These are phyloP conservation scores for Apis laboriosa DNA, from an alignment of 1,140 invertebrate species.

Conservation along the genomic window DNA sequence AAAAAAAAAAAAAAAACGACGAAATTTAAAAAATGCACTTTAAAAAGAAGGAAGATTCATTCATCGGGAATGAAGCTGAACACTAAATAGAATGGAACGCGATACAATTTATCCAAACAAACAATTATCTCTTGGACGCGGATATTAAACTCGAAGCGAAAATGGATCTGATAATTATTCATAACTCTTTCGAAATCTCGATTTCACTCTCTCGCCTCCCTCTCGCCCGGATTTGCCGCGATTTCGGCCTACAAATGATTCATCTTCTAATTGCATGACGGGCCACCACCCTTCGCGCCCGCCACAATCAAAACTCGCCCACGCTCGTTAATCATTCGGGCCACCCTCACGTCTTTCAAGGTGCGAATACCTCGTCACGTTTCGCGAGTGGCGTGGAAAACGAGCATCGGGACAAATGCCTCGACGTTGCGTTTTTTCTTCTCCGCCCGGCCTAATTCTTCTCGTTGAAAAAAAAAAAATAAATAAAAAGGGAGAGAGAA, in stretches of 20 bases:
- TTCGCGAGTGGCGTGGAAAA: constrained; percentile 34
- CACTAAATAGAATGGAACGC: no score
- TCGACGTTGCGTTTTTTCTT: constrained; percentile 36
- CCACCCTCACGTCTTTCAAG: constrained; percentile 55
- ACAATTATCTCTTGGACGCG: no score
- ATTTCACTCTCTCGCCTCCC: constrained; percentile 64
- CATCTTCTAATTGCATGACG: constrained; percentile 80
- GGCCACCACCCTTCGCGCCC: constrained; percentile 64
- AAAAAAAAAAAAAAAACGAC: no score
- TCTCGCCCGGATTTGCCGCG: constrained; percentile 70
- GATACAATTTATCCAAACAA: background rate
- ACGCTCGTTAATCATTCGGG: constrained; percentile 74
- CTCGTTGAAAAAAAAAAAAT: constrained; percentile 16
- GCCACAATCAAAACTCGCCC: constrained; percentile 76
- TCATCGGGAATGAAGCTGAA: background rate
- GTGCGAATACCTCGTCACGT: constrained; percentile 58
- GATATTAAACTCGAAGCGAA: background rate
- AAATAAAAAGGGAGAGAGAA: no score
- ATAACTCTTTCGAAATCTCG: constrained; percentile 29
- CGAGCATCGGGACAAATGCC: constrained; percentile 52
- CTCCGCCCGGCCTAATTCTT: constrained; percentile 54
- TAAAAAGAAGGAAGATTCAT: no score
- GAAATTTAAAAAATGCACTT: no score
- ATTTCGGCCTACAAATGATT: constrained; percentile 78
- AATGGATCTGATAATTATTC: constrained; percentile 10